Percentiles rank a stretch among this genome's conserved stretches.
Conservation (phyloP, 2,888 invertebrate species). For the Tridacna gigas region DNA sequence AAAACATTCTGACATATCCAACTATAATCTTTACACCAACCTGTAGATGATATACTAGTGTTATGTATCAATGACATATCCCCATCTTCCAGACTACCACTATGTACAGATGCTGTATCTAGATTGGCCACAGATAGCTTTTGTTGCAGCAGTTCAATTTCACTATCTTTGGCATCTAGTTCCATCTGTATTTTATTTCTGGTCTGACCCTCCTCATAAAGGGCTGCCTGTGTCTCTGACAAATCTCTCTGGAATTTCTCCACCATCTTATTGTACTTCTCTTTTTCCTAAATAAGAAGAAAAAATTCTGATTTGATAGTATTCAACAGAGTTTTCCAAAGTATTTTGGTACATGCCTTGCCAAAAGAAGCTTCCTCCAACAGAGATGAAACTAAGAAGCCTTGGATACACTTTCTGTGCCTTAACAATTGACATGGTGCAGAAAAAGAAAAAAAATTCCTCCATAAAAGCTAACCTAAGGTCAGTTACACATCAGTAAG, state of each 20-base stretch:
- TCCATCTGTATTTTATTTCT: slow-evolving; percentile 95
- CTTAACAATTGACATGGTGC: no score
- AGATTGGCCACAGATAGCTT: slow-evolving; percentile 92
- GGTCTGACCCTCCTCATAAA: slow-evolving; percentile 87
- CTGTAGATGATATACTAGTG: slow-evolving; percentile 59
- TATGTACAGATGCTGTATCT: slow-evolving; percentile 96
- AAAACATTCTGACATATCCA: no score
- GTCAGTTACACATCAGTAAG: no score
- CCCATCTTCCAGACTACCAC: slow-evolving; percentile 86
- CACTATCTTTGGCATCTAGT: slow-evolving; percentile 97
- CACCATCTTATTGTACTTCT: slow-evolving; percentile 95
- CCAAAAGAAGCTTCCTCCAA: no score
- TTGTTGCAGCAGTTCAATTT: slow-evolving; percentile 94
- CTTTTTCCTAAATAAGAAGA: slow-evolving; percentile 89
- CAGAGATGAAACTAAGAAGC: no score
- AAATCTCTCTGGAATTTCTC: slow-evolving; percentile 93
- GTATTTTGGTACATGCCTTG: no score
- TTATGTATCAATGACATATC: slow-evolving; percentile 58
- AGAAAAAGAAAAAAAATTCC: no score
- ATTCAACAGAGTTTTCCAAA: background rate
- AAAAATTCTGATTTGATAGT: background rate
- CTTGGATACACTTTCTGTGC: no score
- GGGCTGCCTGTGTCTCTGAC: slow-evolving; percentile 93
- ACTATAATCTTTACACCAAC: slow-evolving; percentile 13
- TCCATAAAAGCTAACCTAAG: no score